Conservation (phyloP, 2,113 vertebrate genomes). For the Chitala chitala region DNA sequence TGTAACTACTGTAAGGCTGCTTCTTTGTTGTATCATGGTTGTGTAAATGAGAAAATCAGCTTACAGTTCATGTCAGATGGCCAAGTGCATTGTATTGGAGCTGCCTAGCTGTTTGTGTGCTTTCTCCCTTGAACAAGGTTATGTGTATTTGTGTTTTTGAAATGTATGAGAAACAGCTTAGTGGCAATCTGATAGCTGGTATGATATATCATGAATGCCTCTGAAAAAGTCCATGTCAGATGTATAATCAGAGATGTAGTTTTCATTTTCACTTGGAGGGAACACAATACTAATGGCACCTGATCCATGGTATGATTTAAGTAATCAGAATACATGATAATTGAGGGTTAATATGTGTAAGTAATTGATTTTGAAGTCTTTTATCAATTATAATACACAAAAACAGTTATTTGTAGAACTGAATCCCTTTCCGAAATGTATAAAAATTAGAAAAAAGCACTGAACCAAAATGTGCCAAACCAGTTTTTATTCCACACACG, state of each 20-base stretch:
- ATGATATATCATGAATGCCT: no score
- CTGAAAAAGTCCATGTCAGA: no score
- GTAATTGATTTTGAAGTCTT: no score
- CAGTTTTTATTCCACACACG: neutral
- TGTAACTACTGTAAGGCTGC: neutral
- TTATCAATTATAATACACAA: no score
- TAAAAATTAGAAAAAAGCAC: neutral
- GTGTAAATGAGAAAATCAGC: slow-evolving; percentile 41
- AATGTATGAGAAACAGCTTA: no score
- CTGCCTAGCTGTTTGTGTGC: neutral
- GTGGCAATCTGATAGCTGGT: no score
- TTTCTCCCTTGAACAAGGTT: neutral
- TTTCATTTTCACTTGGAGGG: neutral
- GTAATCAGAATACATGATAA: no score
- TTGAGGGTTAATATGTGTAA: no score
- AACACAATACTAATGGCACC: neutral
- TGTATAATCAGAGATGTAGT: no score
- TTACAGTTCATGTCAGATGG: slow-evolving; percentile 32
- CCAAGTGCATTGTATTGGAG: neutral
- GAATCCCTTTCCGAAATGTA: no score
- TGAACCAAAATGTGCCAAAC: neutral
- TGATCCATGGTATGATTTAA: neutral
- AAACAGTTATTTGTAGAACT: no score
- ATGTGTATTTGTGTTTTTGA: neutral
- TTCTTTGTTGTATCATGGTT: slow-evolving; percentile 32